phyloP scores from a whole-genome alignment of 2,888 invertebrate species.

The Microctonus aethiopoides region DNA sequence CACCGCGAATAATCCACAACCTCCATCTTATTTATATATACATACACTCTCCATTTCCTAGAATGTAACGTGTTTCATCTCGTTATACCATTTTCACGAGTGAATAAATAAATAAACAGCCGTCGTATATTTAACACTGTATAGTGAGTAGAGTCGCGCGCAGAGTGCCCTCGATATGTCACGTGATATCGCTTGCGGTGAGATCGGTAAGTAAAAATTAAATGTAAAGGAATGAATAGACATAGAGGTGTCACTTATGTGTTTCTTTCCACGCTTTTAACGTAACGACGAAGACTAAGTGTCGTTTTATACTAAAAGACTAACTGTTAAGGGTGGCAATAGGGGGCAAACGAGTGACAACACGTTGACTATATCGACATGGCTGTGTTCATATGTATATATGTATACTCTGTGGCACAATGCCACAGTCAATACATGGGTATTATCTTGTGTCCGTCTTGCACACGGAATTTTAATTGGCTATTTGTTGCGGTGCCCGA shows the following conservation, averaged over 20 bases:
- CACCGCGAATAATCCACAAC: neutral
- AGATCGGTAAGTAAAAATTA: neutral
- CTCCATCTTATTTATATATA: neutral
- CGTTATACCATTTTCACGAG: neutral
- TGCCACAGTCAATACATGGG: conserved; percentile 39
- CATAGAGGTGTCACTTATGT: neutral
- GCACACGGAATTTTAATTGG: conserved; percentile 48
- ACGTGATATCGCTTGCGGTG: neutral
- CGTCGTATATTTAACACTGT: neutral
- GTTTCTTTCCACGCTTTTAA: neutral
- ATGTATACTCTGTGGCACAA: neutral
- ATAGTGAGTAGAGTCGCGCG: neutral
- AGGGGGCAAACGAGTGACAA: neutral
- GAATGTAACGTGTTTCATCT: neutral
- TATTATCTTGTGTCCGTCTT: conserved; percentile 37
- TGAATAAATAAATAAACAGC: neutral
- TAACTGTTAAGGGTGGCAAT: neutral
- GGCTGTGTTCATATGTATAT: no score
- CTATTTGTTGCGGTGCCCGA: conserved; percentile 41
- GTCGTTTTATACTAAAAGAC: neutral
- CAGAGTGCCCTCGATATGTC: neutral
- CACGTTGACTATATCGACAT: neutral
- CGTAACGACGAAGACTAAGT: neutral
- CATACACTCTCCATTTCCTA: no score
- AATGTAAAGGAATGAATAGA: neutral